A percentile compares a stretch with the other conserved stretches of the same genome.
phyloP scores from a whole-genome alignment of 2,888 invertebrate genomes.

The Oscheius myriophilus region DNA sequence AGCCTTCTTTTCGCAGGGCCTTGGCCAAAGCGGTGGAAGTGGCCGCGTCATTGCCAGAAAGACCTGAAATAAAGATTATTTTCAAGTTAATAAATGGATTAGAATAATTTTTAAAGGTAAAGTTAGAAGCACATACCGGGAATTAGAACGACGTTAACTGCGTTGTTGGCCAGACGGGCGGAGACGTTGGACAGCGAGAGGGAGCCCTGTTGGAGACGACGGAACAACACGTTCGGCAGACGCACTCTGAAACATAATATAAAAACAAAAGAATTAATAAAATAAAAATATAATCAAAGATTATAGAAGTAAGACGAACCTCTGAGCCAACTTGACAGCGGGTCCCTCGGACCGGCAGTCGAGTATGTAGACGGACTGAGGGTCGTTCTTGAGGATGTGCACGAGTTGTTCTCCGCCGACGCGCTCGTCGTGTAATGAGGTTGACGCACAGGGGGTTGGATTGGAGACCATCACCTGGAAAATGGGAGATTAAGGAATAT shows the following conservation, averaged over 20 bases:
- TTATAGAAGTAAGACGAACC: conserved; percentile 29
- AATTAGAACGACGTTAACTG: conserved; percentile 27
- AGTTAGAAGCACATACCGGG: conserved; percentile 20
- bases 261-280: not conserved
- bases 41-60: conserved; percentile 22
- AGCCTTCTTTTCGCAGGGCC: conserved; percentile 26
- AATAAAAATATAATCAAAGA: not conserved
- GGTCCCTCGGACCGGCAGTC: conserved; percentile 49
- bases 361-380: conserved; percentile 33
- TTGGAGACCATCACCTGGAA: conserved; percentile 28
- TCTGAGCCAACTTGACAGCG: conserved; percentile 43
- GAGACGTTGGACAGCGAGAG: conserved; percentile 45
- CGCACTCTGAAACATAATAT: conserved; percentile 74
- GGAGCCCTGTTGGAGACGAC: conserved; percentile 59
- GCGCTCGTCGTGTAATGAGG: conserved; percentile 30
- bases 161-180: conserved; percentile 33
- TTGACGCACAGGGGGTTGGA: conserved; percentile 26
- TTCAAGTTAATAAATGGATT: no score
- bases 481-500: not conserved
- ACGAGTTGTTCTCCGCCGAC: conserved; percentile 23
- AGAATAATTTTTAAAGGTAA: no score
- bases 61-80: conserved; percentile 3
- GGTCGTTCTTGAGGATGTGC: conserved; percentile 25
- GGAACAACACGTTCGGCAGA: conserved; percentile 79
- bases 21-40: conserved; percentile 32